Conservation (phyloP, 64 coral and sea anemone genomes). For the Pocillopora verrucosa region DNA sequence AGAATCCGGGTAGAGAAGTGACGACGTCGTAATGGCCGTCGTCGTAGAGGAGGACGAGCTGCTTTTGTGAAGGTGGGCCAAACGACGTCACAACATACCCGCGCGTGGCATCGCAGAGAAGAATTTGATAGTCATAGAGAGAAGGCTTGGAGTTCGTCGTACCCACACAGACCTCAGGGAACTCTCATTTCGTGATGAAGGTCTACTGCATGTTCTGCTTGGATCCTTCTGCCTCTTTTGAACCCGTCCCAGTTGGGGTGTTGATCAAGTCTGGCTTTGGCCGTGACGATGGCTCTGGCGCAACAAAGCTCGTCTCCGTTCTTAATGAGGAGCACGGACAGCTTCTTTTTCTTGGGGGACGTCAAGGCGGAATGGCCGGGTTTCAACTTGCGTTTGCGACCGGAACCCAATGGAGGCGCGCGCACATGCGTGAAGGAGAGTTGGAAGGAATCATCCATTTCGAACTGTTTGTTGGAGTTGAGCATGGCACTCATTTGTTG, state of each 20-base stretch:
- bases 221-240: not conserved
- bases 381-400: not conserved
- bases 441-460: too few relatives aligned
- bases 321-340: not conserved
- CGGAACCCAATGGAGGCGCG: constrained; percentile 2
- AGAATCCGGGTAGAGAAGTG: not conserved
- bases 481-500: too few relatives aligned
- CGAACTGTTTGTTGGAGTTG: too few relatives aligned
- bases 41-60: not conserved
- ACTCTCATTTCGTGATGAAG: not conserved
- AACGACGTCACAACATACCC: not conserved
- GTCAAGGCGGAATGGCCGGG: not conserved
- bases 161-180: not conserved
- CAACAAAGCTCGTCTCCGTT: constrained; percentile 17
- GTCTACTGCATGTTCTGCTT: not conserved
- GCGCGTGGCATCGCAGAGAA: not conserved
- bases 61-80: not conserved
- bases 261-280: constrained; percentile 4
- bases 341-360: not conserved
- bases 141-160: constrained; percentile 14
- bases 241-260: constrained; percentile 2
- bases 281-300: constrained; percentile 18
- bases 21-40: not conserved
- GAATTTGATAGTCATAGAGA: constrained; percentile 6
- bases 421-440: not conserved